Base-by-base conservation (phyloP, 2,113 vertebrate genomes). In the Pelmatolapia mariae region DNA sequence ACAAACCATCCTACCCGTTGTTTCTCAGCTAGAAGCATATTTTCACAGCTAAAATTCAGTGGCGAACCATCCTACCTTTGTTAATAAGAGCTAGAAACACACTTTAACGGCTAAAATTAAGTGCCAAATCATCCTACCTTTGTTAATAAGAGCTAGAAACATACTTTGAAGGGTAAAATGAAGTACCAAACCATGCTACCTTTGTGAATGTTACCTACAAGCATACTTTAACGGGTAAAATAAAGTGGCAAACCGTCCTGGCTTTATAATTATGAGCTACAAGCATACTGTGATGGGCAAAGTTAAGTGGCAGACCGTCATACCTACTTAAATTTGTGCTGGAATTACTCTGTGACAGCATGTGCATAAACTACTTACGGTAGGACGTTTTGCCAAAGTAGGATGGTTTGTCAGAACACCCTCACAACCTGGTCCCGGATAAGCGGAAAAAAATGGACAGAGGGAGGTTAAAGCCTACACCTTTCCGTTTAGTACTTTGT, bases 21-120 rank as follows among this genome's bases (percentile, higher is more conserved):
- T 26, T 26, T 26, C 24, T 26, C 2, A 57, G 54, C 54, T 26
- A 57, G 54, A 57, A 26, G 22, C 22, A 57, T 57, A 57, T 15
- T 57, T 26, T 57, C 3, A 56, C 22, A 26, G 54, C 22, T 56
- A 56, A 5, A 56, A 4, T 13, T 56, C 0, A 56, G 11, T 56
- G 53, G 4, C 22, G 4, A 56, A 56, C 1, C 22, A 13, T 56
- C 53, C 53, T 56, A 24, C 22, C 22, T 24, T 24, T 56, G 22
- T 56, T 7, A 24, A 7, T 56, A 56, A 8, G 6, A 56, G 54
- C 22, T 26, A 56, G 11, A 13, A 56, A 1, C 10, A 24, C 24
- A 13, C 11, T 24, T 4, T 24, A 0, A 54, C n/a, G 1, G 53
- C 0, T 54, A 54, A 12, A 0, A 4, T 54, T 0, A 4, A 54